A percentile compares a stretch with the other conserved stretches of the same genome.
Conservation (phyloP, 2,113 vertebrate genomes). For the Sinosuthora webbiana region DNA sequence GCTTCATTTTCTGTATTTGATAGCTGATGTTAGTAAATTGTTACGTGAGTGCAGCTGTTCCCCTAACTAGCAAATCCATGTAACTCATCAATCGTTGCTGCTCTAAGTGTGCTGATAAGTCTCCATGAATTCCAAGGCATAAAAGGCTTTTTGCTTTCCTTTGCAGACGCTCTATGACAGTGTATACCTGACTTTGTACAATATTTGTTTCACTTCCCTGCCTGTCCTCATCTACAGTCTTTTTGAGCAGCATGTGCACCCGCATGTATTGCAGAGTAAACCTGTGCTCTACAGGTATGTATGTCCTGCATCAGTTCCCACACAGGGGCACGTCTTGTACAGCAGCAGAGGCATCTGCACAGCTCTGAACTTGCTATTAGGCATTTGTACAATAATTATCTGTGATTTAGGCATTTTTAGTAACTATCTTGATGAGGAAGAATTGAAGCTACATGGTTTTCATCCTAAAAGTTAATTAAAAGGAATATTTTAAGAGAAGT, state of each 20-base stretch:
- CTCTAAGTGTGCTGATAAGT: background rate
- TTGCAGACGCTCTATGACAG: slow-evolving; percentile 97
- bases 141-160: slow-evolving; percentile 42
- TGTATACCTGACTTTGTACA: slow-evolving; percentile 98
- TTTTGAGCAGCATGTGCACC: slow-evolving; percentile 96
- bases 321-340: background rate
- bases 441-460: background rate
- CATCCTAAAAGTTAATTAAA: background rate
- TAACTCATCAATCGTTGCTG: background rate
- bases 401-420: background rate
- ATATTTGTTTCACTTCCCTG: slow-evolving; percentile 99
- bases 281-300: slow-evolving; percentile 91
- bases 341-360: background rate
- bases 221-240: slow-evolving; percentile 98
- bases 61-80: background rate
- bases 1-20: background rate
- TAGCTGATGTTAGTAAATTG: background rate
- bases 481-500: background rate
- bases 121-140: background rate
- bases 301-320: fast-evolving
- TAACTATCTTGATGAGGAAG: background rate
- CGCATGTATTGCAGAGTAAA: slow-evolving; percentile 90
- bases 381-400: background rate
- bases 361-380: background rate
- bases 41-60: background rate